These are phyloP conservation scores for Cataglyphis albicans DNA, from an alignment of 2,888 invertebrate genomes.

Conservation along the genomic window DNA sequence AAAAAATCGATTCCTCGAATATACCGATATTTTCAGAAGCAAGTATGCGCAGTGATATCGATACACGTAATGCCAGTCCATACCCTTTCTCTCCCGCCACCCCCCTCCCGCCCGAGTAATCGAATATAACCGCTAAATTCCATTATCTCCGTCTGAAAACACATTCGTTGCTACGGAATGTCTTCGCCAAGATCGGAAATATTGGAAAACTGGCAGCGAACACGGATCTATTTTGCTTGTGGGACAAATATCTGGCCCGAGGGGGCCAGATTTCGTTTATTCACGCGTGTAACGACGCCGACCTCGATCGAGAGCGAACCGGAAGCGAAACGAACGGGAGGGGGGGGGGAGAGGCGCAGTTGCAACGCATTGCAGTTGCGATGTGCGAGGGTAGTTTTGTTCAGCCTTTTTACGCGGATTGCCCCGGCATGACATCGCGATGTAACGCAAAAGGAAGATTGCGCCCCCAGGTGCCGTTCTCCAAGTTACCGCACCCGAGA, in stretches of 20 bases:
- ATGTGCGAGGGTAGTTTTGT: background rate
- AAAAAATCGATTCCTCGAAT: background rate
- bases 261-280: conserved; percentile 4
- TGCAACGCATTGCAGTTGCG: conserved; percentile 29
- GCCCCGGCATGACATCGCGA: conserved; percentile 30
- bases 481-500: conserved; percentile 55
- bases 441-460: conserved; percentile 64
- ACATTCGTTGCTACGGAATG: background rate
- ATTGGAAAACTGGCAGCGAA: background rate
- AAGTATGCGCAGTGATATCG: background rate
- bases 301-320: background rate
- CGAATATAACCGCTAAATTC: background rate
- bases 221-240: background rate
- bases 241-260: background rate
- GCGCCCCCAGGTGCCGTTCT: conserved; percentile 64
- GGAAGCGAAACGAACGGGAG: conserved; percentile 47
- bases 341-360: background rate
- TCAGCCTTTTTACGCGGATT: conserved; percentile 26
- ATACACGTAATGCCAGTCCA: background rate
- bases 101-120: no score
- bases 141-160: background rate
- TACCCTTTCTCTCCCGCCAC: background rate
- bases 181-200: background rate
- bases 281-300: conserved; percentile 28
- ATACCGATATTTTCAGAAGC: conserved; percentile 4